phyloP scores from a whole-genome alignment of 2,113 vertebrate genomes.

The Mustela nigripes region DNA sequence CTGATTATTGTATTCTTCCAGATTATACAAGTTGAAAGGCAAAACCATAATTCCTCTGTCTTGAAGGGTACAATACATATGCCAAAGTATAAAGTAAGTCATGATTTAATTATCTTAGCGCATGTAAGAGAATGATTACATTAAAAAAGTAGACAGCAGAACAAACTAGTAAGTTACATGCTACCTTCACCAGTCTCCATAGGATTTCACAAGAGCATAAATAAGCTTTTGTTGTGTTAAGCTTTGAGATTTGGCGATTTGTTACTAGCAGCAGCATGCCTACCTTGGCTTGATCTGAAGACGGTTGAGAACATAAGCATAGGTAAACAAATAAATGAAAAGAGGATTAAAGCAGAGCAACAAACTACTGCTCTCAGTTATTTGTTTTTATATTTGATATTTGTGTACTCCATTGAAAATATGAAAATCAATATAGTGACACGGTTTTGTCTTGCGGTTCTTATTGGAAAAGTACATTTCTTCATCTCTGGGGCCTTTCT shows the following conservation, averaged over 20 bases:
- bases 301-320: neutral
- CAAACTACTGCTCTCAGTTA: neutral
- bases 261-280: neutral
- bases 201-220: neutral
- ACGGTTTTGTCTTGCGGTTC: neutral
- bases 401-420: neutral
- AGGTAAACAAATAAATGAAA: neutral
- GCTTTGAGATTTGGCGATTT: neutral
- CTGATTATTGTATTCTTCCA: slow-evolving; percentile 7
- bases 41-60: neutral
- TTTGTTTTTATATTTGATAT: neutral
- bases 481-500: neutral
- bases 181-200: neutral
- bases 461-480: neutral
- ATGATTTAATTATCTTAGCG: neutral
- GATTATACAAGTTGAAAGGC: neutral
- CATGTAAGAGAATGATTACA: neutral
- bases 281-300: neutral
- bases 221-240: neutral
- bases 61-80: neutral
- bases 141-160: neutral
- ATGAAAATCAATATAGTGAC: neutral
- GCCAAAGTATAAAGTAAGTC: slow-evolving; percentile 30
- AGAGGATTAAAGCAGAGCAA: neutral
- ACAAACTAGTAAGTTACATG: neutral